Evolutionary conservation across 2,888 invertebrate species (phyloP).

Genomic region (Sceliomorpha sp.): DNA sequence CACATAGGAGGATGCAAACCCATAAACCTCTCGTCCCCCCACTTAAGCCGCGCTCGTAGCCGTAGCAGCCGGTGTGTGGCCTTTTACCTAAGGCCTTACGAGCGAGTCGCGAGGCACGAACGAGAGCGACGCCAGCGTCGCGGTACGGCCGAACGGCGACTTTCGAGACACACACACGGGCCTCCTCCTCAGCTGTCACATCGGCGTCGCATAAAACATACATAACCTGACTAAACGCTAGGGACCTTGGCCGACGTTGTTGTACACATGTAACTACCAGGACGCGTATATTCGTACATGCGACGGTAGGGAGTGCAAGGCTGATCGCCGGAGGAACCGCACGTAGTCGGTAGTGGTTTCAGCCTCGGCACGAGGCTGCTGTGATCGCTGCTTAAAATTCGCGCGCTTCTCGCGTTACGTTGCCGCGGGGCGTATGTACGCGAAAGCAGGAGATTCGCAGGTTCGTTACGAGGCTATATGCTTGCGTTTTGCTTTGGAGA

Average conservation of each 20-base stretch:
- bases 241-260: conserved; percentile 56
- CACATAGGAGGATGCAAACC: conserved; percentile 77
- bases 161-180: conserved; percentile 19
- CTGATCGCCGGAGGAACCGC: conserved; percentile 47
- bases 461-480: too few species aligned
- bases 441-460: too few species aligned
- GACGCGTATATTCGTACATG: conserved; percentile 44
- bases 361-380: conserved; percentile 63
- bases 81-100: conserved; percentile 65
- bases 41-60: conserved; percentile 51
- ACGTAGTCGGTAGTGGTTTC: conserved; percentile 59
- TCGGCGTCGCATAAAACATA: conserved; percentile 56
- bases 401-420: conserved; percentile 9
- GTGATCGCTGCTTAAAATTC: conserved; percentile 53
- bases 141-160: conserved; percentile 4
- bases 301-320: conserved; percentile 48
- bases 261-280: conserved; percentile 33
- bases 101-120: too few species aligned
- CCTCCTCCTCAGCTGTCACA: conserved; percentile 42
- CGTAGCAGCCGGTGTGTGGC: conserved; percentile 53
- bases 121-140: conserved; percentile 41
- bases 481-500: too few species aligned
- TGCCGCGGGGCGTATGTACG: too few species aligned
- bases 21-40: conserved; percentile 76
- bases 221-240: conserved; percentile 61